Evolutionary conservation across 30 jellyfish, hydroid and myxozoan species (phyloP).

Genomic region (Hydractinia symbiolongicarpus): DNA sequence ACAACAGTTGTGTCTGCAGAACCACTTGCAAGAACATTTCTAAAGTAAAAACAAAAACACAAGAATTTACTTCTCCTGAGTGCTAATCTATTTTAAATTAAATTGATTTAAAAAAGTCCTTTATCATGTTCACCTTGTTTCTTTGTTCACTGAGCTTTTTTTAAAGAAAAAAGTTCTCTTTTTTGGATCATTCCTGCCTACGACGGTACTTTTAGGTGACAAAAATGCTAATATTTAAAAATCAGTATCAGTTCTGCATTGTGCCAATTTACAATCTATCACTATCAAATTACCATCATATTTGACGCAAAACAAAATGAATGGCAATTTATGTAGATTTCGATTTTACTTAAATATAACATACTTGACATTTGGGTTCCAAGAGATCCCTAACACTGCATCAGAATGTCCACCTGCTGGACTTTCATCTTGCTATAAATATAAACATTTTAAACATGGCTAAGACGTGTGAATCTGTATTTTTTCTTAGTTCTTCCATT

Average conservation of each 20-base stretch:
- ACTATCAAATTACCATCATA: too few relatives aligned
- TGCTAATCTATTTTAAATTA: neutral
- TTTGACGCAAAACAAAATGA: too few relatives aligned
- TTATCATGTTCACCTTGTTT: neutral
- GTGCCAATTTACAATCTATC: too few relatives aligned
- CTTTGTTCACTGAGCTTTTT: neutral
- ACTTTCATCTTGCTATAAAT: slow-evolving; percentile 25
- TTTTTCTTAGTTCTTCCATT: too few relatives aligned
- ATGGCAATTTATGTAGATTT: too few relatives aligned
- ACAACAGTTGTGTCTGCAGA: slow-evolving; percentile 77
- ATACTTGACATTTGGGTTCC: slow-evolving; percentile 81
- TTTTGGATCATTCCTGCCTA: too few relatives aligned
- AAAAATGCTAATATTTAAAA: too few relatives aligned
- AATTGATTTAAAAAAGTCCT: neutral
- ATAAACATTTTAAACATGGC: too few relatives aligned
- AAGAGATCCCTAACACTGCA: slow-evolving; percentile 83
- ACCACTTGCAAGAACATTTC: slow-evolving; percentile 92
- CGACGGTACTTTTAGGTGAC: too few relatives aligned
- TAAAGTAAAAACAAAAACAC: slow-evolving; percentile 1
- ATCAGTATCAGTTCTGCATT: too few relatives aligned
- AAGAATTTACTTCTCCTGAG: neutral
- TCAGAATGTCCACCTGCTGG: slow-evolving; percentile 67
- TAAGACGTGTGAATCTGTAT: too few relatives aligned
- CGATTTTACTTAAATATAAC: neutral
- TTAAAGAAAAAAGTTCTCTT: neutral